Percentiles rank a stretch among this genome's conserved stretches.
phyloP scores from a whole-genome alignment of 2,888 invertebrate species.

The Ctenicera cuprea region DNA sequence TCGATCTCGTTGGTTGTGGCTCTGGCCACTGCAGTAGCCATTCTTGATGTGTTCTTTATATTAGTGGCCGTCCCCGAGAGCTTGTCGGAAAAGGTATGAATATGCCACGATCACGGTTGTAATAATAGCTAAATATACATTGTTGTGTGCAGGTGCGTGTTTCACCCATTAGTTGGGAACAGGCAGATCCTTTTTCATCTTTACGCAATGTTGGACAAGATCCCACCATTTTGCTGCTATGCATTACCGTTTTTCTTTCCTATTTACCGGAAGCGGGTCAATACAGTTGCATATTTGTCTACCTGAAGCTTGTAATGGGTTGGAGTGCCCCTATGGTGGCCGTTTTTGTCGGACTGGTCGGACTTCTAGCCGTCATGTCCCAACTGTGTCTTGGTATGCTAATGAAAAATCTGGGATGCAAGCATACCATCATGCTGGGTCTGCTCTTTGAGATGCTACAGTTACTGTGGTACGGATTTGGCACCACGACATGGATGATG shows the following conservation, averaged over 20 bases:
- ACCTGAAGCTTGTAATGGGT: conserved; percentile 96
- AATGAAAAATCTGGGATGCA: conserved; percentile 89
- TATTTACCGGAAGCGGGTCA: conserved; percentile 99
- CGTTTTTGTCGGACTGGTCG: conserved; percentile 97
- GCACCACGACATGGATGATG: conserved; percentile 99
- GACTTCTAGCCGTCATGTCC: conserved; percentile 95
- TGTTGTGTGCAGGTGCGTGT: conserved; percentile 71
- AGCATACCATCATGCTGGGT: conserved; percentile 98
- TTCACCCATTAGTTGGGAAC: conserved; percentile 96
- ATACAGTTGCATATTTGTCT: conserved; percentile 99
- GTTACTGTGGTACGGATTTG: conserved; percentile 97
- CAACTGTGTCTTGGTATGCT: conserved; percentile 85
- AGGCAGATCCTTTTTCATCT: conserved; percentile 98
- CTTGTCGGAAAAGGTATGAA: conserved; percentile 90
- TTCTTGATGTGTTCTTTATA: conserved; percentile 98
- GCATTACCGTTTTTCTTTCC: conserved; percentile 97
- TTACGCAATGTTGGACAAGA: conserved; percentile 94
- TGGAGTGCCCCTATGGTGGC: conserved; percentile 97
- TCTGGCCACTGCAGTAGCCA: conserved; percentile 95
- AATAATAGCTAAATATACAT: not conserved
- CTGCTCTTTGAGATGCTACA: conserved; percentile 97
- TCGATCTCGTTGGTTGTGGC: conserved; percentile 90
- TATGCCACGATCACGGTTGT: not conserved
- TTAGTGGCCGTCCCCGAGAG: conserved; percentile 99
- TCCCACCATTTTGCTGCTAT: conserved; percentile 96